Conservation (phyloP, 1,140 invertebrate species). For the Drosophila lacertosa region DNA sequence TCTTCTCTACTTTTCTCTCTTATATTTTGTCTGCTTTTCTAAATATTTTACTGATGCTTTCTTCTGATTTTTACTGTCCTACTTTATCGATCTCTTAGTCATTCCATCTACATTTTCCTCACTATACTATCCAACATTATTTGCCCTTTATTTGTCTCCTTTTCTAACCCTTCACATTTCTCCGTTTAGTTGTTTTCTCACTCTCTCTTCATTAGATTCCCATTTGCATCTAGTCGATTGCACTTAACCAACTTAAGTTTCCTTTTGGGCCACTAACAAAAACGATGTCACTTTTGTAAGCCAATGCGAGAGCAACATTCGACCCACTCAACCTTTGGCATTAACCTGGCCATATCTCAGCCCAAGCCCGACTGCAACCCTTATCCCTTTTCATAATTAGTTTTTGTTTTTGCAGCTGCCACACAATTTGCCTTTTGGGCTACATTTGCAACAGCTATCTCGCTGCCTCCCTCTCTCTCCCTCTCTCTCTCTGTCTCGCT, state of each 20-base stretch:
- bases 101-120: too few species aligned
- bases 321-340: conserved; percentile 57
- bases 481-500: not conserved
- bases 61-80: too few species aligned
- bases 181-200: not conserved
- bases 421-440: conserved; percentile 72
- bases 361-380: conserved; percentile 1
- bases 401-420: conserved; percentile 57
- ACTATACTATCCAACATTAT: not conserved
- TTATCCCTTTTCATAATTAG: conserved; percentile 62
- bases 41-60: too few species aligned
- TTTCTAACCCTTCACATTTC: not conserved
- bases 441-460: conserved; percentile 68
- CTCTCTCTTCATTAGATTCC: not conserved
- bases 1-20: too few species aligned
- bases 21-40: too few species aligned
- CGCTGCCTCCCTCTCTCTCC: conserved; percentile 12
- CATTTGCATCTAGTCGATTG: conserved; percentile 2
- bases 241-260: conserved; percentile 8
- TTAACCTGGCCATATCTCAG: conserved; percentile 42
- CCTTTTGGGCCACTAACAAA: conserved; percentile 4
- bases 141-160: not conserved
- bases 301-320: conserved; percentile 16
- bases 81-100: too few species aligned
- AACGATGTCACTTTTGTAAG: conserved; percentile 56